Evolutionary conservation across 1,140 invertebrate species (phyloP), one percentile per base, ranked within the genome.

Genomic region (Notospermus geniculatus): DNA sequence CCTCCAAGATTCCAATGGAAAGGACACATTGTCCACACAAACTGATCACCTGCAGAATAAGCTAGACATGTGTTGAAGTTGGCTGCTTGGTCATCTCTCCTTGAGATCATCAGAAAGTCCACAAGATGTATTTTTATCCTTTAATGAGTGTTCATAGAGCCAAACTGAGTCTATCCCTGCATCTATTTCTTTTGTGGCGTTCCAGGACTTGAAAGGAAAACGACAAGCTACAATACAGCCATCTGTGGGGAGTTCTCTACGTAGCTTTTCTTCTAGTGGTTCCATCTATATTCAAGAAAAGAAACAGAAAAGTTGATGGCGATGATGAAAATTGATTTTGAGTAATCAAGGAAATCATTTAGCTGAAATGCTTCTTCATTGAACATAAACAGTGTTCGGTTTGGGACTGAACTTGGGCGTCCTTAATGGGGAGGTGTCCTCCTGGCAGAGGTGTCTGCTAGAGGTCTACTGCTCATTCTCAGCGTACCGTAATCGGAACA

Each of bases 131-230:
- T 36, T 15, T 7, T 36, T 36, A 15, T 36, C 32, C 15, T 36
- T 36, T 36, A 22, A 7, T 23, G 39, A 28, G 23, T 63, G 57
- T 41, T 67, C 60, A 75, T 96, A 95, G 39, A 92, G 78, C 93
- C 93, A 97, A 17, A 97, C 92, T 46, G 88, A 90, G 74, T 96
- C 92, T 2, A 95, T 85, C 29, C 92, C 93, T 72, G 86, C 78
- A 9, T 92, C 93, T 63, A 92, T 84, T 17, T 84, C 86, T 70
- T 78, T 79, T 23, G 82, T 67, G 23, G 91, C 90, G 69, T 82
- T 72, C 72, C 88, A 83, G 68, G 86, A 88, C n/a, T 91, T 89
- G 32, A 96, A 82, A 25, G 92, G 92, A 84, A 95, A 97, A 65
- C 93, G 84, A 76, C 93, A 97, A 32, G 90, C 92, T 39, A 95